A percentile compares a stretch with the other conserved stretches of the same genome.
These are phyloP conservation scores for Sebastes trivittatus DNA, from an alignment of 2,797 vertebrate genomes.

Conservation along the genomic window DNA sequence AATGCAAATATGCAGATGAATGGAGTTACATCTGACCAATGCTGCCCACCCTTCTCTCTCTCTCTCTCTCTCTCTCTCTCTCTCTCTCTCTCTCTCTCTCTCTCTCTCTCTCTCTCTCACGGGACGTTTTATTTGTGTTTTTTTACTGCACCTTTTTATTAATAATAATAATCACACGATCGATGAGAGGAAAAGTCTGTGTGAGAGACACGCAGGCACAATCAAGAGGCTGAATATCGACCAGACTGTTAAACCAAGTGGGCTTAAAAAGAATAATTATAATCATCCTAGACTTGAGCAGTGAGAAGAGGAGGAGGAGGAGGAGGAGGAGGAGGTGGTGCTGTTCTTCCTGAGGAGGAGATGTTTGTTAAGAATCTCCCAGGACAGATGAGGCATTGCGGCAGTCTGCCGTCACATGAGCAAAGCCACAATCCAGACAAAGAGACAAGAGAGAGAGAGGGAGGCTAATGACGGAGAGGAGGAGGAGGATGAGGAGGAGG, in stretches of 20 bases:
- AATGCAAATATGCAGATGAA: slow-evolving; percentile 60
- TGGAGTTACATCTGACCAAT: slow-evolving; percentile 36
- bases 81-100: not conserved
- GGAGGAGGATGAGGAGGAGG: slow-evolving; percentile 20
- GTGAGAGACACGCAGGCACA: slow-evolving; percentile 20
- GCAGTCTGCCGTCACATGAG: slow-evolving; percentile 74
- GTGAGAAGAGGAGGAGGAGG: not conserved
- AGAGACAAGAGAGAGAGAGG: slow-evolving; percentile 47
- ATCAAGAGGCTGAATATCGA: slow-evolving; percentile 54
- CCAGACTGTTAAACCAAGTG: slow-evolving; percentile 51
- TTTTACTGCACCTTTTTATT: slow-evolving; percentile 60
- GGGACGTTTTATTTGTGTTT: slow-evolving; percentile 8
- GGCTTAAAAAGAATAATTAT: slow-evolving; percentile 48
- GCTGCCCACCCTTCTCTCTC: not conserved
- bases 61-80: too few relatives aligned
- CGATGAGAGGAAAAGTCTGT: slow-evolving; percentile 35
- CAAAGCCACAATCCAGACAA: slow-evolving; percentile 76
- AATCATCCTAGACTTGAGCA: slow-evolving; percentile 49
- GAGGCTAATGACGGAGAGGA: slow-evolving; percentile 36
- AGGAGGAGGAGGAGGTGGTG: slow-evolving; percentile 37
- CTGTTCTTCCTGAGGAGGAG: slow-evolving; percentile 57
- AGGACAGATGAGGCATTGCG: slow-evolving; percentile 77
- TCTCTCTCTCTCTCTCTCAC: not conserved
- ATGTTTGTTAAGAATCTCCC: slow-evolving; percentile 75
- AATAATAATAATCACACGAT: slow-evolving; percentile 46